phyloP scores from a whole-genome alignment of 2,888 invertebrate genomes.

The Pocota personata region DNA sequence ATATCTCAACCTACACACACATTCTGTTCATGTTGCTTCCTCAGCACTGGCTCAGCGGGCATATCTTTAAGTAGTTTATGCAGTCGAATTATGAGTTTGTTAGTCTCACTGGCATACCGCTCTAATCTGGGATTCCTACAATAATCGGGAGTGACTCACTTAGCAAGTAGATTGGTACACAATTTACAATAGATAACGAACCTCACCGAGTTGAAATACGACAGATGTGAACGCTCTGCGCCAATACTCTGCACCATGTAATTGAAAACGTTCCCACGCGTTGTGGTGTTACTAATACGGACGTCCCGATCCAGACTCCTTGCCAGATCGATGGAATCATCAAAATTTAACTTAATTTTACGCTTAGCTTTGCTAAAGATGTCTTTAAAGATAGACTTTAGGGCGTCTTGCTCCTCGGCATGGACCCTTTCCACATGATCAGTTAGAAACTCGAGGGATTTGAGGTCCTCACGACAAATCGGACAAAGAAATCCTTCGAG shows the following conservation, averaged over 20 bases:
- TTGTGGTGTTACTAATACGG: constrained; percentile 78
- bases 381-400: constrained; percentile 90
- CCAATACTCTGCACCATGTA: constrained; percentile 82
- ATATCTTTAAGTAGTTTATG: constrained; percentile 94
- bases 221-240: constrained; percentile 85
- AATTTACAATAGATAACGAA: constrained; percentile 78
- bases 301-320: constrained; percentile 85
- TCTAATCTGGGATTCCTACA: constrained; percentile 89
- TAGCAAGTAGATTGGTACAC: background rate
- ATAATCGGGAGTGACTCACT: background rate
- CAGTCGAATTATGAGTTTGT: constrained; percentile 95
- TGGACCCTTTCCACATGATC: constrained; percentile 95
- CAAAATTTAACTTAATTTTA: constrained; percentile 89
- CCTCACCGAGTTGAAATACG: constrained; percentile 89
- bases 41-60: constrained; percentile 88
- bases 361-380: constrained; percentile 95
- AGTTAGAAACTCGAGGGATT: constrained; percentile 91
- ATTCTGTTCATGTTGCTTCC: constrained; percentile 89
- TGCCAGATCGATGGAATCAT: constrained; percentile 86
- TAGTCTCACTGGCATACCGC: constrained; percentile 96
- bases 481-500: constrained; percentile 98
- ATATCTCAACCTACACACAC: constrained; percentile 70
- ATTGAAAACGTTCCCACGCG: constrained; percentile 78
- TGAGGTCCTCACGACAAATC: constrained; percentile 95
- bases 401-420: constrained; percentile 92